Evolutionary conservation across 2,888 invertebrate genomes (phyloP), one percentile per base, ranked within the genome.

Genomic region (Stomorhina lunata): DNA sequence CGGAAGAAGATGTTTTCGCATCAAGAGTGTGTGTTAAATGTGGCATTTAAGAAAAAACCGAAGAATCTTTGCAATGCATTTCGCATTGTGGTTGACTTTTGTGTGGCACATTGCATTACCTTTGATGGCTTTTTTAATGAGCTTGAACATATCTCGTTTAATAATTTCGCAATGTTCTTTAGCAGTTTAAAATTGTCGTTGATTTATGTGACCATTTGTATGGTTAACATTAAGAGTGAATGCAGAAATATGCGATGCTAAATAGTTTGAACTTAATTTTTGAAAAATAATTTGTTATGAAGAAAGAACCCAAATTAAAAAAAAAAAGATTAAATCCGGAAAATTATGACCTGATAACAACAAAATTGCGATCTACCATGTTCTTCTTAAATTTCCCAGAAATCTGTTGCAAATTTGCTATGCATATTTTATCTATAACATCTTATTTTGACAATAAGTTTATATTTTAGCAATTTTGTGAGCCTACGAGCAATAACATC

Each of bases 91-190:
- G 22, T n/a, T 25, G 20, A 15, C 29, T 59, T 43, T 43, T 63
- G 29, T 57, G 78, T 40, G 57, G 55, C 63, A 65, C 15, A 63
- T 73, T 27, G 3, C 10, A 20, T 37, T 57, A 10, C 71, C 65
- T 65, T 79, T 66, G 22, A 66, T 57, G 72, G 79, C 25, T 15
- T 57, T 72, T 79, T 79, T 72, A 79, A 79, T 79, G 63, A 79
- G 72, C 65, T 50, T 15, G 5, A 43, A 5, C 27, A 29, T 43
- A 43, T 17, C 25, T 69, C 37, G n/a, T 9, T 57, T 22, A 12
- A 37, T 27, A 22, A 4, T 53, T 15, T 71, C 25, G 22, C 40
- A 68, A 27, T 32, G 29, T 10, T 17, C 2, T 7, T 20, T n/a
- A n/a, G n/a, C n/a, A 7, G 2, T 43, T 25, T 20, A 7, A 55